Evolutionary conservation across 2,888 invertebrate species (phyloP), one percentile per base, ranked within the genome.

Genomic region (Drosophila buzzatii): DNA sequence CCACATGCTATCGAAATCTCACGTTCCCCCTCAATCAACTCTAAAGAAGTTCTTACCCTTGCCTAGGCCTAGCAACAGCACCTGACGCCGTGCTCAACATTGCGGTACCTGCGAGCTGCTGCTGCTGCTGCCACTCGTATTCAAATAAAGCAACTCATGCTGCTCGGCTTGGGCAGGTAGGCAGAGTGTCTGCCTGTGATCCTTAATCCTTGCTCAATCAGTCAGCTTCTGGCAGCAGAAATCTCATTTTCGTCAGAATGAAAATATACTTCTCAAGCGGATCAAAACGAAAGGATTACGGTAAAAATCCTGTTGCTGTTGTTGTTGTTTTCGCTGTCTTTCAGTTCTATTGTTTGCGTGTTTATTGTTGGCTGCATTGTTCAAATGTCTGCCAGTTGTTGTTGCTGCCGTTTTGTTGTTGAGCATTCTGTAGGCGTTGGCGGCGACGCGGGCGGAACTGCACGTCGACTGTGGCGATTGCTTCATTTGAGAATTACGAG

Each of bases 211-310:
- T 82, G 76, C 82, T 82, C 81, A 81, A 82, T 82, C 81, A 81
- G 79, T 76, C 79, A 76, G 73, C 57, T 66, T 63, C 60, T 57
- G 62, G 58, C 68, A 44, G 52, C 49, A 47, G 63, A 75, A 85
- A 89, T 85, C 85, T 85, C 77, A 78, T 85, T 79, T 88, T 88
- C 87, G 66, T 69, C 69, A 85, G 89, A 88, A 88, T 87, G 87
- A 87, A 88, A 88, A 88, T 85, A 88, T 79, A 78, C 73, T 89
- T 79, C 83, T 80, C 87, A 89, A 87, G 87, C 89, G 87, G 87
- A 82, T 87, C 87, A 86, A 84, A 86, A 78, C 87, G 87, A 88
- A 88, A 88, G 87, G 87, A 88, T 88, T 88, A 88, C 87, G 87
- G 87, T 88, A 88, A 88, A 88, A 89, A 82, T 78, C 67, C 74